Percentiles rank a stretch among this genome's conserved stretches.
phyloP scores from a whole-genome alignment of 2,797 vertebrate genomes.

The Eptatretus atami region DNA sequence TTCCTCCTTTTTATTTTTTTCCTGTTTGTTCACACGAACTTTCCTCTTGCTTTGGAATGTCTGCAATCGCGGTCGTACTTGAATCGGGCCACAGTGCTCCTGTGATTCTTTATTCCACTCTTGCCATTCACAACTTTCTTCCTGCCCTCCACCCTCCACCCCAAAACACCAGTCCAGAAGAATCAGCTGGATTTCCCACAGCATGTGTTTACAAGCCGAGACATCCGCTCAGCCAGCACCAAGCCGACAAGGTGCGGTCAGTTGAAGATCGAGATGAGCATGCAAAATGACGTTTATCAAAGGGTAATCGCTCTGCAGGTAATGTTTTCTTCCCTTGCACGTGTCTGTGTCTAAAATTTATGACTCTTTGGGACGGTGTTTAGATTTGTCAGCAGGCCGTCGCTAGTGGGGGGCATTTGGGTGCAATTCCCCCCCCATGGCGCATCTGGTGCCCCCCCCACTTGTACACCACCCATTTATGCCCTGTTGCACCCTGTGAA shows the following conservation, averaged over 20 bases:
- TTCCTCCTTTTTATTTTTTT: no score
- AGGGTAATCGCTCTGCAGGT: conserved; percentile 61
- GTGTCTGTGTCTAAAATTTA: no score
- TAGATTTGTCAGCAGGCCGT: no score
- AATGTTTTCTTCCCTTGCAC: conserved; percentile 2
- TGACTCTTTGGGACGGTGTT: no score
- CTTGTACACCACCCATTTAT: no score
- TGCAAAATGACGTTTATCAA: conserved; percentile 71
- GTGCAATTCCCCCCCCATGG: no score
- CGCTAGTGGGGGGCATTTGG: no score
- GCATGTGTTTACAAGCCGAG: conserved; percentile 48
- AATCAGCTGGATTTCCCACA: conserved; percentile 82
- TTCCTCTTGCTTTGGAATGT: not conserved
- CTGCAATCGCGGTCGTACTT: no score
- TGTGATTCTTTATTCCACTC: not conserved
- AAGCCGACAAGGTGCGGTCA: conserved; percentile 65
- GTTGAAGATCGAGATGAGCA: conserved; percentile 93
- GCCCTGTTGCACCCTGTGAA: no score
- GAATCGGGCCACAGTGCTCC: not conserved
- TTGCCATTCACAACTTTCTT: not conserved
- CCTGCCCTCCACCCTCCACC: not conserved
- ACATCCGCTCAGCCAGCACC: conserved; percentile 41
- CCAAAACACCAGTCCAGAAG: conserved; percentile 35
- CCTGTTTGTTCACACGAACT: not conserved
- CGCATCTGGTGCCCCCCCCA: no score